These are phyloP conservation scores for Philaenus spumarius DNA, from an alignment of 1,140 invertebrate genomes.

Conservation along the genomic window DNA sequence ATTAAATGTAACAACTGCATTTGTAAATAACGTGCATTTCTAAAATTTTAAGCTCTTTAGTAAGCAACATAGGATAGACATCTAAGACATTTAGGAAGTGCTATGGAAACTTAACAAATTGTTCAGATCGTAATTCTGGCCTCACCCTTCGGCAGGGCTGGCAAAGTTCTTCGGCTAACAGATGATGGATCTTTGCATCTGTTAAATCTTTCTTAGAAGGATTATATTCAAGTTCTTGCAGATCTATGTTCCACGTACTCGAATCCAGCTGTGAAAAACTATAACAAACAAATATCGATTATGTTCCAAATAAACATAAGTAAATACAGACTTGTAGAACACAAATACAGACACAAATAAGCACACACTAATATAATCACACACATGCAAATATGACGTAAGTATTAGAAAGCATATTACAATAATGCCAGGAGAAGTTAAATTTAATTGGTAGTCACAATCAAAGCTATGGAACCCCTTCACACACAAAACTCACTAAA, in stretches of 20 bases:
- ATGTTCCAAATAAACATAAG: not conserved
- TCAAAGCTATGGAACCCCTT: no score
- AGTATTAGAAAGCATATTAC: no score
- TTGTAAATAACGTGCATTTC: no score
- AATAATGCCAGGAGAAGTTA: no score
- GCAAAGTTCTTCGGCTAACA: conserved; percentile 83
- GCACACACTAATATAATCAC: no score
- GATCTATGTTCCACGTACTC: conserved; percentile 81
- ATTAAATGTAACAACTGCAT: no score
- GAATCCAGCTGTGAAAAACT: conserved; percentile 73
- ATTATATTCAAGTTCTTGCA: conserved; percentile 89
- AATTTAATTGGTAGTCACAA: no score
- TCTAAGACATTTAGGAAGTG: not conserved
- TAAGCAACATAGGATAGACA: not conserved
- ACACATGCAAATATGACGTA: no score
- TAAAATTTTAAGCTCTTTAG: no score
- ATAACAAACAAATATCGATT: conserved; percentile 40
- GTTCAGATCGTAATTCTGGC: conserved; percentile 18
- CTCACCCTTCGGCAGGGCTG: conserved; percentile 83
- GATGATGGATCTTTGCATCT: conserved; percentile 87
- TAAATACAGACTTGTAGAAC: no score
- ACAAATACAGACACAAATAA: no score
- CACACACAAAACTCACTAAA: no score
- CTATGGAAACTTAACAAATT: not conserved
- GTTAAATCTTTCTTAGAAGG: conserved; percentile 85